Evolutionary conservation across 2,888 invertebrate species (phyloP), one percentile per base, ranked within the genome.

Genomic region (Boloria euphrosyne): DNA sequence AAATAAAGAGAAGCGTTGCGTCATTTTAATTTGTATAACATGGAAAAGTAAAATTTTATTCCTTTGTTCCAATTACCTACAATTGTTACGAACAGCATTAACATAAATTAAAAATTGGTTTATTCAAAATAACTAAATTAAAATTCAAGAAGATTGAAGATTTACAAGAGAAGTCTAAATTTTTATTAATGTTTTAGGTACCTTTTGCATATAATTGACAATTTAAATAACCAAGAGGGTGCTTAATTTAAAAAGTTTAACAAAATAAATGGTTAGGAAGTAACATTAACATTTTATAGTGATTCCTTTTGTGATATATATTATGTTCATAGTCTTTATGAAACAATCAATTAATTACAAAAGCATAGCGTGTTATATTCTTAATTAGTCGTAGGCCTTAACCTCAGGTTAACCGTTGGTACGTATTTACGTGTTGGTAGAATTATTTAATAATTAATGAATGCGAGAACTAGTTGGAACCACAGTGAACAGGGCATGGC

Each of bases 401-500:
- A 65, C 38, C 59, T 58, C 13, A 46, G 17, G 43, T 59, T 63
- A 60, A 63, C 62, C 53, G 59, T 67, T 54, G 63, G 38, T 58
- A 31, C 27, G 67, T 59, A 22, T 1, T 1, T 22, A 51, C 17
- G 53, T 46, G 57, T 52, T 52, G 51, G 52, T 47, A 6, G 27
- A 63, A 64, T 67, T 63, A 59, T 59, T 63, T 63, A 67, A 59
- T 63, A 59, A 67, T 67, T 63, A 62, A 59, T 57, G 62, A 62
- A 67, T n/a, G 18, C 17, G 17, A 58, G 53, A 58, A 38, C 53
- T 53, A 53, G 47, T 47, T 46, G n/a, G 44, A 58, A 31, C 59
- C 50, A 17, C 50, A 38, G 31, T 16, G 31, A 59, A 50, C 54
- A 18, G 10, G 38, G 17, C 16, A 51, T 44, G 13, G n/a, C 14